phyloP scores from a whole-genome alignment of 1,140 invertebrate genomes.

The Zaprionus tsacasi region DNA sequence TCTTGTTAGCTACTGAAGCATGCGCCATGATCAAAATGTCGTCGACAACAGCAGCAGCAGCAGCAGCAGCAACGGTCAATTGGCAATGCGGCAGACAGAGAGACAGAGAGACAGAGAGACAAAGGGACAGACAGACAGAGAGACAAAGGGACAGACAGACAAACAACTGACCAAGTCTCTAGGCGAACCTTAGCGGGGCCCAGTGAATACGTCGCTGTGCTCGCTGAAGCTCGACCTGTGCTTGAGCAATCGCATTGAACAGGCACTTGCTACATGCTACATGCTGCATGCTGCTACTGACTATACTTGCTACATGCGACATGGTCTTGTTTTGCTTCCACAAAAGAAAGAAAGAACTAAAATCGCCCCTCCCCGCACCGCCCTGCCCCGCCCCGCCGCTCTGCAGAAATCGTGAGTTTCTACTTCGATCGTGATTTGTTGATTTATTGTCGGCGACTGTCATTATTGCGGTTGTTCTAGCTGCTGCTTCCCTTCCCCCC shows the following conservation, averaged over 20 bases:
- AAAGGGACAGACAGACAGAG: not conserved
- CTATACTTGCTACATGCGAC: constrained; percentile 11
- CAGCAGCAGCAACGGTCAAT: constrained; percentile 6
- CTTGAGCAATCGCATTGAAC: constrained; percentile 10
- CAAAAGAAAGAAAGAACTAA: not conserved
- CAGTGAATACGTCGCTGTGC: not conserved
- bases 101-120: not conserved
- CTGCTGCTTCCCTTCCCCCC: not conserved
- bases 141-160: not conserved
- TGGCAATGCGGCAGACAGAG: constrained; percentile 21
- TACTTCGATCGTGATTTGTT: constrained; percentile 72
- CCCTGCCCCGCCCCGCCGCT: not conserved
- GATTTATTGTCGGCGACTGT: constrained; percentile 62
- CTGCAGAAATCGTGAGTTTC: constrained; percentile 68
- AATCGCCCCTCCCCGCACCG: not conserved
- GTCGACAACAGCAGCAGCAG: constrained; percentile 29
- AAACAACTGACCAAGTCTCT: constrained; percentile 15
- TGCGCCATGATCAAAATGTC: constrained; percentile 66
- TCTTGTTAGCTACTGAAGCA: constrained; percentile 70
- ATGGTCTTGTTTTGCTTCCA: constrained; percentile 27
- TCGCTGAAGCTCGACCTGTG: constrained; percentile 25
- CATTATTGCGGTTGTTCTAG: constrained; percentile 67
- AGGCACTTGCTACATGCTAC: constrained; percentile 22
- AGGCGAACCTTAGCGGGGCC: not conserved
- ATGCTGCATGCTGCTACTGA: not conserved